Conservation (phyloP, 1,140 invertebrate genomes). For the Parapsyche elsis region DNA sequence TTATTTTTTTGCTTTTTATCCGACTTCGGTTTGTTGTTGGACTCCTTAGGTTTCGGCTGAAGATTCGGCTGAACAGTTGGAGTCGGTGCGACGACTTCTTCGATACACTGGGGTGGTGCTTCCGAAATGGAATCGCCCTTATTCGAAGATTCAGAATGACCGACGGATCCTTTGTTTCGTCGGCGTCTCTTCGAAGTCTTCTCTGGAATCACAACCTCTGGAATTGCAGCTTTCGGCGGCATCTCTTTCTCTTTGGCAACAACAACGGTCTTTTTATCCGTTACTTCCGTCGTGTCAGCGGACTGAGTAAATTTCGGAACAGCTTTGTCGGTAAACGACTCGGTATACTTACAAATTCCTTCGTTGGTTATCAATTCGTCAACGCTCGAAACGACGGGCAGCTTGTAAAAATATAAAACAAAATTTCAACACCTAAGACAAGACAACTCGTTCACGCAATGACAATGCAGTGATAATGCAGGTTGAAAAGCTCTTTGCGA, state of each 20-base stretch:
- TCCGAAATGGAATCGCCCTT: constrained; percentile 45
- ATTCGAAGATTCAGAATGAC: constrained; percentile 46
- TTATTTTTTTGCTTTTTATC: constrained; percentile 50
- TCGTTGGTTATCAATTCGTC: constrained; percentile 26
- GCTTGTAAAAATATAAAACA: constrained; percentile 50
- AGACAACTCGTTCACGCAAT: constrained; percentile 40
- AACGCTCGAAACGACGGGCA: constrained; percentile 40
- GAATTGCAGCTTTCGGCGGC: not conserved
- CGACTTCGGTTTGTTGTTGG: constrained; percentile 47
- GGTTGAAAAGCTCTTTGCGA: not conserved
- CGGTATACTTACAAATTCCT: not conserved
- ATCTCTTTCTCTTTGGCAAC: not conserved
- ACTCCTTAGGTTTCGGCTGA: constrained; percentile 29
- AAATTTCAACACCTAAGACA: not conserved
- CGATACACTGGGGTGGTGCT: not conserved
- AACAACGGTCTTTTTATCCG: constrained; percentile 40
- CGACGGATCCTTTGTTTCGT: constrained; percentile 44
- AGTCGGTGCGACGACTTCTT: not conserved
- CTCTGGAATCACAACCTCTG: constrained; percentile 29
- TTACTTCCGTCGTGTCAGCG: not conserved
- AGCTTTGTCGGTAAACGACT: not conserved
- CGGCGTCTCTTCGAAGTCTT: constrained; percentile 47
- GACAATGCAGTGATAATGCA: not conserved
- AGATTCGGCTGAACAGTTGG: not conserved
- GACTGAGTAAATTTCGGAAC: not conserved